Base-by-base conservation (phyloP, 2,888 invertebrate species). In the Cremastobaeus sp. region DNA sequence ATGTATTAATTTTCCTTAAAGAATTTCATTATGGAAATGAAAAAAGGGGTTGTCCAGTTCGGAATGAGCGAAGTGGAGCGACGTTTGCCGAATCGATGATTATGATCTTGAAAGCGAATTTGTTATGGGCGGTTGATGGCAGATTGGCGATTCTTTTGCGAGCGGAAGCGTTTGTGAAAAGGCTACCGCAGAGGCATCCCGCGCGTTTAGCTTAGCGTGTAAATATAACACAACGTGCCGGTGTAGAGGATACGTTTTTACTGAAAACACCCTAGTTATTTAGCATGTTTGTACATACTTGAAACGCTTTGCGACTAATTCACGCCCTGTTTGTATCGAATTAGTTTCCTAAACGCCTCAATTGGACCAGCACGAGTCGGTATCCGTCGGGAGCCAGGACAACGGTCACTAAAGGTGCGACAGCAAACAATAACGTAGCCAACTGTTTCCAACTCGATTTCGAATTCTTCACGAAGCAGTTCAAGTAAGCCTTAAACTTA, bases 141-240 rank as follows among this genome's bases (percentile, higher is more conserved):
- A n/a, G n/a, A n/a, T n/a, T n/a, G n/a, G 37, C 18, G 17, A 18
- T 5, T 11, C 9, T 34, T 28, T 59, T 25, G 12, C 25, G 17
- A 32, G 15, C 8, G 6, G 11, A 52, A 52, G 28, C 50, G 41
- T 54, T 39, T 39, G 32, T 54, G 35, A 47, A 57, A 30, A 45
- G 48, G 30, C 1, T 39, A 20, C 15, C 37, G 17, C 28, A 30
- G 20, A 21, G 37, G 20, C 64, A 83, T 83, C 83, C 84, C 81
- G 83, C 82, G 81, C 82, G 82, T 78, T 81, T 81, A 78, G 81
- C 80, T 81, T 80, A 80, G 79, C 76, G 66, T 75, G 77, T 77
- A 77, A 78, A 35, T 78, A 79, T 48, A 72, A 72, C 76, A 79
- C 74, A 77, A 78, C 76, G 79, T 80, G 83, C 80, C 79, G 77